Conservation (phyloP, 2,113 vertebrate genomes). For the Phoxinus phoxinus region DNA sequence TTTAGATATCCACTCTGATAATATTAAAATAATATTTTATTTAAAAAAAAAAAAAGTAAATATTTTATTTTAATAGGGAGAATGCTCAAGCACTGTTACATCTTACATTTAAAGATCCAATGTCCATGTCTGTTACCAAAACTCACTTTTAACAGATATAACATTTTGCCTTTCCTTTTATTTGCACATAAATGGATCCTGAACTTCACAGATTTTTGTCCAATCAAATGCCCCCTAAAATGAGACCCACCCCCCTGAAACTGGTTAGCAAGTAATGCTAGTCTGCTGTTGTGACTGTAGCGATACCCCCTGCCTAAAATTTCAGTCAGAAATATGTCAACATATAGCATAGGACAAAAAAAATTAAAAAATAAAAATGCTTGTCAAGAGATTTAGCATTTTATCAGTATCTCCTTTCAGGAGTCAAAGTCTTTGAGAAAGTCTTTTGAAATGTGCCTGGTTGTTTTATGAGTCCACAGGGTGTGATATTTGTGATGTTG, state of each 20-base stretch:
- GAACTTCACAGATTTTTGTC: background rate
- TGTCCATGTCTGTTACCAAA: background rate
- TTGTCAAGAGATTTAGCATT: background rate
- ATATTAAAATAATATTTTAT: background rate
- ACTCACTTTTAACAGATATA: background rate
- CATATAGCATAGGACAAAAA: background rate
- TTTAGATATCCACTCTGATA: background rate
- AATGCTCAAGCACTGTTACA: background rate
- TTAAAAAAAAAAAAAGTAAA: no score
- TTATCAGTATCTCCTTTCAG: background rate
- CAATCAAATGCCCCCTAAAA: background rate
- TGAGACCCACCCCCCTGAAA: background rate
- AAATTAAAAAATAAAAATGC: background rate
- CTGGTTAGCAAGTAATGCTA: background rate
- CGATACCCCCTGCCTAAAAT: background rate
- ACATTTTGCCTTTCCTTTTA: no score
- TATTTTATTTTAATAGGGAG: background rate
- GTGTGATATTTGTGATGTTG: slow-evolving; percentile 13
- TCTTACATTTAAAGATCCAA: background rate
- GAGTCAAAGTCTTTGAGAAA: background rate
- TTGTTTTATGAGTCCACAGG: slow-evolving; percentile 11
- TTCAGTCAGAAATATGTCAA: background rate
- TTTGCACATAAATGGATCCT: background rate
- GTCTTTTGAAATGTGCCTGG: background rate
- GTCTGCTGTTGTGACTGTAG: no score